Conservation (phyloP, 2,113 vertebrate species). For the Damaliscus lunatus region DNA sequence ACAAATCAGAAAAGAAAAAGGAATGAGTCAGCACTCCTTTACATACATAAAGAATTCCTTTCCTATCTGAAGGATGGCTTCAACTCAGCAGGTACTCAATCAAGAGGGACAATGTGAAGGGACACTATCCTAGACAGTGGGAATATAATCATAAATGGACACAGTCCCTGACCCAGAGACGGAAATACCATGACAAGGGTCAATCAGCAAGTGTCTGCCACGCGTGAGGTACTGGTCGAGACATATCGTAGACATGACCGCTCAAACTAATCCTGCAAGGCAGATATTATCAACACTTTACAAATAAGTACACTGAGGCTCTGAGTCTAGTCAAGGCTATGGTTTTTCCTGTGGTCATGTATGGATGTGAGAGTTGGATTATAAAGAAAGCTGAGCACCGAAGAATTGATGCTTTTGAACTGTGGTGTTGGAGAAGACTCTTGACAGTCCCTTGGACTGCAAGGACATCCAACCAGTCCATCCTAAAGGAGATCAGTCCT, state of each 20-base stretch:
- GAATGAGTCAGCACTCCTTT: neutral
- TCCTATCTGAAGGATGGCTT: neutral
- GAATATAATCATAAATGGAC: neutral
- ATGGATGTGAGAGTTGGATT: too few relatives aligned
- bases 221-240: neutral
- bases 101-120: neutral
- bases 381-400: fast-evolving
- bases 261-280: neutral
- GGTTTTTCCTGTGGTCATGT: too few relatives aligned
- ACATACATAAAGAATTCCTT: neutral
- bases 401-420: too few relatives aligned
- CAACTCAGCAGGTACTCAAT: neutral
- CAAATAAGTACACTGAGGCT: neutral
- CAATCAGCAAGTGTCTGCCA: neutral
- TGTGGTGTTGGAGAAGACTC: too few relatives aligned
- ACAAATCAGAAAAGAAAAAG: conserved; percentile 26
- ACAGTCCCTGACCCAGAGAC: neutral
- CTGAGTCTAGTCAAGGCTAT: neutral
- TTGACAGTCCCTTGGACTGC: too few relatives aligned
- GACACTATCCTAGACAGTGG: neutral
- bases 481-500: too few relatives aligned
- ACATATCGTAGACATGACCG: neutral
- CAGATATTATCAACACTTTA: neutral
- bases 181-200: neutral
- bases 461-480: too few relatives aligned